These are phyloP conservation scores for Lochmaea crataegi DNA, from an alignment of 2,888 invertebrate genomes.

Conservation along the genomic window DNA sequence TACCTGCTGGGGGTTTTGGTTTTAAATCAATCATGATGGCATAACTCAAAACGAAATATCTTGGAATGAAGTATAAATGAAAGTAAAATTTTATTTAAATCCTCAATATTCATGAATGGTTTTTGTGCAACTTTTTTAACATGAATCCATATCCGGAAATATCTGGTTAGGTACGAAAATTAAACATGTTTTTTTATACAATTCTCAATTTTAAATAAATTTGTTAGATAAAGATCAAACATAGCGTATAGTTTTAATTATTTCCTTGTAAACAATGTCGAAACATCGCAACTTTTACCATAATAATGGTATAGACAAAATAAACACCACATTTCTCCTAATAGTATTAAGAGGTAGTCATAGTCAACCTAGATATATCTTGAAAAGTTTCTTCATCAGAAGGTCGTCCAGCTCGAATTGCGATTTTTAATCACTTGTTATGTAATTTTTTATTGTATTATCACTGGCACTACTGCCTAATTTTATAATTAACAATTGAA, in stretches of 20 bases:
- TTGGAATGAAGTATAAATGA: too few relatives aligned
- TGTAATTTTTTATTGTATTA: slow-evolving; percentile 9
- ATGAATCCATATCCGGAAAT: too few relatives aligned
- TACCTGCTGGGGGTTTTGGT: too few relatives aligned
- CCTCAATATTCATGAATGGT: too few relatives aligned
- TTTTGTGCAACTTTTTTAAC: too few relatives aligned
- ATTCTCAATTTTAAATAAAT: too few relatives aligned
- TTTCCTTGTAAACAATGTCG: not conserved
- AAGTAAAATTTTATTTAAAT: too few relatives aligned
- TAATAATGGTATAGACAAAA: slow-evolving; percentile 1
- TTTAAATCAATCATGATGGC: too few relatives aligned
- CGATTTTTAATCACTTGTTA: not conserved
- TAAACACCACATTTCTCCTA: not conserved
- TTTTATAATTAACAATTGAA: slow-evolving; percentile 1
- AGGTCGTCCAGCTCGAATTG: not conserved
- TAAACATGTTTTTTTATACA: too few relatives aligned
- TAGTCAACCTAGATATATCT: not conserved
- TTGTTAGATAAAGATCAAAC: not conserved
- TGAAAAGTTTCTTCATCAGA: not conserved
- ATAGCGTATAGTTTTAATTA: not conserved
- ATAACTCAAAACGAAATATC: too few relatives aligned
- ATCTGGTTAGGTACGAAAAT: too few relatives aligned
- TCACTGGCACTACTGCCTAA: not conserved
- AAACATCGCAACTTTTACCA: not conserved
- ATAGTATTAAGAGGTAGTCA: not conserved